Percentiles rank a stretch among this genome's conserved stretches.
Evolutionary conservation across 2,113 vertebrate species (phyloP).

Genomic region (Cavia aperea): DNA sequence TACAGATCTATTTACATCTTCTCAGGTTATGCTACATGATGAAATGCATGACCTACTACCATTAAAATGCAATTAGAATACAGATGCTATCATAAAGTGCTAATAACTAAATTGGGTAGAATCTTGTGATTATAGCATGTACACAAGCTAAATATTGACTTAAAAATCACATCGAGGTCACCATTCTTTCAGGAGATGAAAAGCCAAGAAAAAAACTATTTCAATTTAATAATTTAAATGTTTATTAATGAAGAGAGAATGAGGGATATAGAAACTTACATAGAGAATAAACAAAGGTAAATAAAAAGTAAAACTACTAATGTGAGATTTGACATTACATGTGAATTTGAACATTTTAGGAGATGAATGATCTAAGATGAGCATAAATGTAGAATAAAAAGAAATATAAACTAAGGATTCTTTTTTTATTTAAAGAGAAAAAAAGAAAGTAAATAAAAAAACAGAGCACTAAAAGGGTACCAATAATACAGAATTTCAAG

Average conservation of each 20-base stretch:
- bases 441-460: too few relatives aligned
- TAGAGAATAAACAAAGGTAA: background rate
- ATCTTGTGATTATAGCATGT: slow-evolving; percentile 13
- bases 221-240: slow-evolving; percentile 16
- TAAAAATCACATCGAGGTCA: background rate
- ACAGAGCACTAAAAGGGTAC: too few relatives aligned
- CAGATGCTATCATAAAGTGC: slow-evolving; percentile 29
- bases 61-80: slow-evolving; percentile 45
- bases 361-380: background rate
- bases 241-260: background rate
- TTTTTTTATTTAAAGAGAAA: background rate
- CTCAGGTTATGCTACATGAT: slow-evolving; percentile 20
- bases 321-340: background rate
- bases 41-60: background rate
- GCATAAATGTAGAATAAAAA: background rate
- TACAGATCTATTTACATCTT: background rate
- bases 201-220: slow-evolving; percentile 27
- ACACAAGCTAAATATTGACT: slow-evolving; percentile 19
- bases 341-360: background rate
- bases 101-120: slow-evolving; percentile 10
- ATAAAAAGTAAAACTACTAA: background rate
- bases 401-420: slow-evolving; percentile 1
- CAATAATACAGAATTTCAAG: too few relatives aligned
- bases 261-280: background rate
- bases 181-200: slow-evolving; percentile 12